Base-by-base conservation (phyloP, 1,140 invertebrate genomes). In the Glossosoma conforme region DNA sequence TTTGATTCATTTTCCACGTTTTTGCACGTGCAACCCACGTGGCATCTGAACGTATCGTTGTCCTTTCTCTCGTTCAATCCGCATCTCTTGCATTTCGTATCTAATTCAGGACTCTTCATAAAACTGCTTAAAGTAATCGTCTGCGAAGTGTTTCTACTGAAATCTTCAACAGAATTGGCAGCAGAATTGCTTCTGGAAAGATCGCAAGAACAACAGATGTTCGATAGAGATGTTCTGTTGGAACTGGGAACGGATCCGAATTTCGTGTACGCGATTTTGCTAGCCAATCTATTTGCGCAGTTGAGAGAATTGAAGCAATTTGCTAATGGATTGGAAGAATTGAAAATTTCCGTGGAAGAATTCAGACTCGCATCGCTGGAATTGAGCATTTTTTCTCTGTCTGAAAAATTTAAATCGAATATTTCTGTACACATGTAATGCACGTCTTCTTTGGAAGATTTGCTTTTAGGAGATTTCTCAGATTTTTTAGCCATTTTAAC, bases 221-320 rank as follows among this genome's bases (percentile, higher is more conserved):
- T 50, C n/a, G 44, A 9, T 42, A 49, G 21, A 50, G 54, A 58
- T 9, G 36, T 43, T 25, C 48, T 37, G 13, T 59, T 49, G 15
- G 62, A 19, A 55, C 53, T 51, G n/a, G 51, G 25, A 52, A 50
- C 43, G 0, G 62, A 56, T 56, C 63, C 71, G 28, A 75, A 44
- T 46, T 65, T 60, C 2, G 68, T 68, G 43, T 74, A 74, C 14
- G 67, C 67, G 46, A 66, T 70, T 30, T 66, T 59, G 1, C 61
- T 67, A 35, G 65, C 65, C 20, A 60, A 65, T 1, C 61, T 65
- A 30, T 67, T 54, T 33, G 69, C 65, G 68, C 77, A 78, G 43
- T 76, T 76, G 25, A 78, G 62, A 8, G 71, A 75, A 50, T 76
- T 75, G 20, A 80, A 68, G 62, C 78, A 80, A 58, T 77, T 77